Conservation (phyloP, 1,140 invertebrate species). For the Rhopalosiphum padi region DNA sequence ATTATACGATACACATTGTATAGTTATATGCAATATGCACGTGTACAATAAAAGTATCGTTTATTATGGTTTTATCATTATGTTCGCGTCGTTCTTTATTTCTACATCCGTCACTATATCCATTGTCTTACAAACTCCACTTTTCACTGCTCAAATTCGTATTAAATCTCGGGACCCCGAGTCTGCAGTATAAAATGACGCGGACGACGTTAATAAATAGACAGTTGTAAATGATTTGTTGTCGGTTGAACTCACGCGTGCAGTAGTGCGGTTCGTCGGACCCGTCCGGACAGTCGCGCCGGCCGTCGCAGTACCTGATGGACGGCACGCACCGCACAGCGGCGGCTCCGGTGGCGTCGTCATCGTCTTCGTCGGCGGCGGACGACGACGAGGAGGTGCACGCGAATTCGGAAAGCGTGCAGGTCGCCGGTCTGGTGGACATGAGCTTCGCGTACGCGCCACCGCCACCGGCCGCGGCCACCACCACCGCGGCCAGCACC, state of each 20-base stretch:
- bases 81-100: too few relatives aligned
- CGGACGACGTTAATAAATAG: too few relatives aligned
- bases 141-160: too few relatives aligned
- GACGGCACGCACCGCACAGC: constrained; percentile 72
- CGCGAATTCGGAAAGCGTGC: constrained; percentile 39
- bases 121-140: too few relatives aligned
- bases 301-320: constrained; percentile 82
- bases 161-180: too few relatives aligned
- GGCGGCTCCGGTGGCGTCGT: constrained; percentile 68
- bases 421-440: background rate
- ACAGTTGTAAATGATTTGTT: background rate
- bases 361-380: constrained; percentile 69
- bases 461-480: background rate
- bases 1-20: background rate
- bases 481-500: too few relatives aligned
- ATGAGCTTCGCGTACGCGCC: background rate
- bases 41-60: too few relatives aligned
- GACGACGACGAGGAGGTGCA: constrained; percentile 60
- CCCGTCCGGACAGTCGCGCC: constrained; percentile 84
- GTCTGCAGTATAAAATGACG: too few relatives aligned
- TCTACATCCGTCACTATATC: too few relatives aligned
- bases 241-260: constrained; percentile 75
- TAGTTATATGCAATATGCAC: too few relatives aligned
- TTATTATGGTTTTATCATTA: too few relatives aligned
- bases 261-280: constrained; percentile 85